Evolutionary conservation across 1,140 invertebrate species (phyloP).

Genomic region (Drosophila tani): DNA sequence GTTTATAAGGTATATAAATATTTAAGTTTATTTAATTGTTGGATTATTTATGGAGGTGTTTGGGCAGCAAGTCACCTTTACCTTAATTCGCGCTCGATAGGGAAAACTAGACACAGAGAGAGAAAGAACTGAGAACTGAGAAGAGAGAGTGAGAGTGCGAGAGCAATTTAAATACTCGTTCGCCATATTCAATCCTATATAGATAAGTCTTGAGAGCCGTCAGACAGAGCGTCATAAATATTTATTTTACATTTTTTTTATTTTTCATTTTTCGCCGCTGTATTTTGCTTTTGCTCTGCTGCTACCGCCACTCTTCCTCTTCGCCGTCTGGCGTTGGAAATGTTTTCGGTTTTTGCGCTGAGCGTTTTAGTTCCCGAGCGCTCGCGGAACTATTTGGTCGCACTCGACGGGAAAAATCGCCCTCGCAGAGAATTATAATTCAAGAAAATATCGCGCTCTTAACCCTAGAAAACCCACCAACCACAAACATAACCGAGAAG

Average conservation of each 20-base stretch:
- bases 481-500: constrained; percentile 23
- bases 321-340: constrained; percentile 46
- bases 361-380: constrained; percentile 64
- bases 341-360: constrained; percentile 69
- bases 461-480: constrained; percentile 4
- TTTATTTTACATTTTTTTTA: constrained; percentile 59
- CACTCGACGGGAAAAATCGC: constrained; percentile 23
- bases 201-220: constrained; percentile 68
- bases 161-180: constrained; percentile 62
- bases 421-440: constrained; percentile 12
- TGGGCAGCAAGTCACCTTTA: constrained; percentile 59
- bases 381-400: constrained; percentile 70
- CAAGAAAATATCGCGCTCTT: constrained; percentile 9
- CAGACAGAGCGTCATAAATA: constrained; percentile 79
- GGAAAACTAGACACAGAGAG: constrained; percentile 27
- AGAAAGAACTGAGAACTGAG: not conserved
- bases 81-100: constrained; percentile 63
- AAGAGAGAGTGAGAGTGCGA: constrained; percentile 22
- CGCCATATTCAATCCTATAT: constrained; percentile 36
- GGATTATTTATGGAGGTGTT: constrained; percentile 42
- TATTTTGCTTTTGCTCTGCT: constrained; percentile 48
- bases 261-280: constrained; percentile 30
- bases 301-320: constrained; percentile 28
- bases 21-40: constrained; percentile 53
- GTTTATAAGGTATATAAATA: constrained; percentile 55